Base-by-base conservation (phyloP, 2,888 invertebrate species). In the Chloroclystis v-ata region DNA sequence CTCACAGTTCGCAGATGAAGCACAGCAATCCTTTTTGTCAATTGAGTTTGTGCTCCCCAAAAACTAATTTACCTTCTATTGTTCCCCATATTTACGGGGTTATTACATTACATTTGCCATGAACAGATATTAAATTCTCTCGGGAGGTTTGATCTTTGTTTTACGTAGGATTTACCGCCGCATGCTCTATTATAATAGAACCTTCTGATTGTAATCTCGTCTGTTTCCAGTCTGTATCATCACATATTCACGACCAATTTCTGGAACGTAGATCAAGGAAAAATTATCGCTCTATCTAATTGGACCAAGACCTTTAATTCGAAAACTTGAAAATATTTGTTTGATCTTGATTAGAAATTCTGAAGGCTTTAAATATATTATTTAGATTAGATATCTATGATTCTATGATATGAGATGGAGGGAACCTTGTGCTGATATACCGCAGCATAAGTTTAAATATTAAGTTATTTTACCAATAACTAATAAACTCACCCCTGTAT, bases 21-120 rank as follows among this genome's bases (percentile, higher is more conserved):
- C 69, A 60, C 55, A 63, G 61, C 70, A 72, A 75, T 73, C 72
- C 70, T 72, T 75, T 72, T 69, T 69, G 72, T 72, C 78, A 80
- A 82, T 80, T 67, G 79, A 77, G 73, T 82, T 79, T 75, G 63
- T 66, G 67, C 70, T 71, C 69, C 75, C 75, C 73, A 66, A 75
- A 79, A 83, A 82, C 79, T 79, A 81, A 82, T 80, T 83, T 82
- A 81, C 72, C 68, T 75, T 72, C 71, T 72, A 78, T 81, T 82
- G 78, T 83, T 81, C 78, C 70, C 69, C 76, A 78, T 81, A 79
- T 82, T 82, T 81, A 75, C 75, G 63, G 64, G 75, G 70, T 81
- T 82, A 84, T 82, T 81, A 73, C 61, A 65, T 71, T 67, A 69
- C 75, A 75, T 82, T 81, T 78, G 75, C 72, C 76, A 75, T 78